Conservation (phyloP, 2,113 vertebrate genomes). For the Hippocampus zosterae region DNA sequence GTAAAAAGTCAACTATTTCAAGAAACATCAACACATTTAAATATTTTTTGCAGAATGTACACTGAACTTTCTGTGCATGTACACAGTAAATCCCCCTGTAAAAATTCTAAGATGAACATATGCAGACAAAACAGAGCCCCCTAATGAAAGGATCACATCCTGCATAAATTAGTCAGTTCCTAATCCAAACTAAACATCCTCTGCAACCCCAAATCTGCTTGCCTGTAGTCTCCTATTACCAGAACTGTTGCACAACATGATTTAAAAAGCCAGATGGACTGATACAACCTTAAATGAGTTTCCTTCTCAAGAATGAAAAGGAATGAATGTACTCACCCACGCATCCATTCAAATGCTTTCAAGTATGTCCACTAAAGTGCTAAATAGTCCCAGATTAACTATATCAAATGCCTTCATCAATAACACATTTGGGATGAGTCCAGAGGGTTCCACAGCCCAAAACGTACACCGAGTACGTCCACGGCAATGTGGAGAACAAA, state of each 20-base stretch:
- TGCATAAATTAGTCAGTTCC: background rate
- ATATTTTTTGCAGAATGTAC: background rate
- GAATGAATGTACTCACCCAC: conserved; percentile 14
- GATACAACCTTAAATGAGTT: conserved; percentile 12
- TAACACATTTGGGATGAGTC: conserved; percentile 40
- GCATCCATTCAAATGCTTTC: background rate
- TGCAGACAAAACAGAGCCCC: background rate
- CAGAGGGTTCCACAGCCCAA: conserved; percentile 19
- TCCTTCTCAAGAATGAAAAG: conserved; percentile 16
- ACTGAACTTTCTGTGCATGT: background rate
- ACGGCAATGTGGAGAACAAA: conserved; percentile 22
- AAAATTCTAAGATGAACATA: background rate
- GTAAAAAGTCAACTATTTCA: background rate
- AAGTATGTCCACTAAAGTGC: background rate
- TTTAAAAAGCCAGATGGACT: conserved; percentile 28
- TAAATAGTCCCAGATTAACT: background rate
- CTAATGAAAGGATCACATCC: background rate
- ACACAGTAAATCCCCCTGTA: background rate
- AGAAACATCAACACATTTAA: background rate
- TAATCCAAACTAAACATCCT: conserved; percentile 32
- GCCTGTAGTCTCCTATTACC: conserved; percentile 2
- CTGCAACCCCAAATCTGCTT: conserved; percentile 9
- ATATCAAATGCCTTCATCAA: conserved; percentile 18
- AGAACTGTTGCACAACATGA: conserved; percentile 24
- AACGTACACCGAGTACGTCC: conserved; percentile 15